Evolutionary conservation across 2,888 invertebrate genomes (phyloP).

Genomic region (Conomelus anceps): DNA sequence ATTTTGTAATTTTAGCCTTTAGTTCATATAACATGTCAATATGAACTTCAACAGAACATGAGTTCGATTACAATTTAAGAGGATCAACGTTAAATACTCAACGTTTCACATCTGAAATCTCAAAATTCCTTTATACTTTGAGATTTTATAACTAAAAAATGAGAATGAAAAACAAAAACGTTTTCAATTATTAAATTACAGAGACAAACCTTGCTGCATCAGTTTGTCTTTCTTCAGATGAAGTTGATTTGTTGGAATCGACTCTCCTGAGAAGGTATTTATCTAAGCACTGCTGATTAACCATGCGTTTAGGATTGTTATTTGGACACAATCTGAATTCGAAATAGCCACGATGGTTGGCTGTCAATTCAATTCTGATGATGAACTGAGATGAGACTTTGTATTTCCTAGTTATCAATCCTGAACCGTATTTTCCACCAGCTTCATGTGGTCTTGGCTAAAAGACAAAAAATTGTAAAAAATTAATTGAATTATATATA

Average conservation of each 20-base stretch:
- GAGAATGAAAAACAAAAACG: too few relatives aligned
- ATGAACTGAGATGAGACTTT: slow-evolving; percentile 59
- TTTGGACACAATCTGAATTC: slow-evolving; percentile 78
- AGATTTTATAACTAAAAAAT: too few relatives aligned
- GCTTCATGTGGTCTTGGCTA: slow-evolving; percentile 71
- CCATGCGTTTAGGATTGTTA: slow-evolving; percentile 44
- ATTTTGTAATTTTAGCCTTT: too few relatives aligned
- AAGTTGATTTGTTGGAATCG: slow-evolving; percentile 37
- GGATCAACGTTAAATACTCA: too few relatives aligned
- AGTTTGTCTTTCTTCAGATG: neutral
- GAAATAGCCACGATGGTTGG: slow-evolving; percentile 79
- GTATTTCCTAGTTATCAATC: slow-evolving; percentile 74
- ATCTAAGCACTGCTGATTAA: slow-evolving; percentile 71
- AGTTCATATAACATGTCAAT: too few relatives aligned
- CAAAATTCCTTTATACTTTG: too few relatives aligned
- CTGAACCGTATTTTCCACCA: slow-evolving; percentile 76
- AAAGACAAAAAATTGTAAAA: slow-evolving; percentile 19
- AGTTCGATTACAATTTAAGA: too few relatives aligned
- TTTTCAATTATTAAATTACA: too few relatives aligned
- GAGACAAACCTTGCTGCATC: neutral
- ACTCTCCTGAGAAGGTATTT: slow-evolving; percentile 56
- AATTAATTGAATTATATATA: neutral
- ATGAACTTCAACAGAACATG: too few relatives aligned
- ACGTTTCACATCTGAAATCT: too few relatives aligned
- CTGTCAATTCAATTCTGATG: slow-evolving; percentile 77